These are phyloP conservation scores for Vipera latastei DNA, from an alignment of 2,797 vertebrate genomes.

Conservation along the genomic window DNA sequence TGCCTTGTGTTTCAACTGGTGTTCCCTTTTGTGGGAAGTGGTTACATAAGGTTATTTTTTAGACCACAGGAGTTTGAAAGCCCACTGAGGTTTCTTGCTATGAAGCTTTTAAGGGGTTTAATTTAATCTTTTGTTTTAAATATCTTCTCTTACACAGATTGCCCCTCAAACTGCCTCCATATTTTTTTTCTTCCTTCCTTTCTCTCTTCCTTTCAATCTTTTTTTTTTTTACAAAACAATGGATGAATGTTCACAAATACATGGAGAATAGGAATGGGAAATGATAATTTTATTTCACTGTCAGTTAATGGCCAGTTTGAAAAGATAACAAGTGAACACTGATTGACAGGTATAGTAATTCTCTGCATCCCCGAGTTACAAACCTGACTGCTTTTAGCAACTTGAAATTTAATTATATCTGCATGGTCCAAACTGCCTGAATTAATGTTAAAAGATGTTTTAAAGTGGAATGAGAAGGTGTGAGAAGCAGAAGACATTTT, in stretches of 20 bases:
- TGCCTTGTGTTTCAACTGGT: not conserved
- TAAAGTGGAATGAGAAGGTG: not conserved
- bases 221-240: not conserved
- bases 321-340: not conserved
- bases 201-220: not conserved
- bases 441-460: not conserved
- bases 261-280: not conserved
- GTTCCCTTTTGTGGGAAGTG: not conserved
- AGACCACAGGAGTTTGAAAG: not conserved
- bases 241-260: not conserved
- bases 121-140: not conserved
- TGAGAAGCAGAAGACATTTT: not conserved
- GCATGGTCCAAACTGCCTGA: not conserved
- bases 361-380: not conserved
- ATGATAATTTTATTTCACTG: not conserved
- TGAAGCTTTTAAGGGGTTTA: not conserved
- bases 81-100: not conserved
- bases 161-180: not conserved
- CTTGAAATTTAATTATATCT: not conserved
- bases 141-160: not conserved
- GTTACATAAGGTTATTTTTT: not conserved
- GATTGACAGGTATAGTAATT: not conserved
- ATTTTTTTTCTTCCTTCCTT: not conserved
- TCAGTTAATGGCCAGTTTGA: not conserved
- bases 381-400: not conserved